Percentiles rank a stretch among this genome's conserved stretches.
These are phyloP conservation scores for Hartigia nigra DNA, from an alignment of 2,888 invertebrate genomes.

Conservation along the genomic window DNA sequence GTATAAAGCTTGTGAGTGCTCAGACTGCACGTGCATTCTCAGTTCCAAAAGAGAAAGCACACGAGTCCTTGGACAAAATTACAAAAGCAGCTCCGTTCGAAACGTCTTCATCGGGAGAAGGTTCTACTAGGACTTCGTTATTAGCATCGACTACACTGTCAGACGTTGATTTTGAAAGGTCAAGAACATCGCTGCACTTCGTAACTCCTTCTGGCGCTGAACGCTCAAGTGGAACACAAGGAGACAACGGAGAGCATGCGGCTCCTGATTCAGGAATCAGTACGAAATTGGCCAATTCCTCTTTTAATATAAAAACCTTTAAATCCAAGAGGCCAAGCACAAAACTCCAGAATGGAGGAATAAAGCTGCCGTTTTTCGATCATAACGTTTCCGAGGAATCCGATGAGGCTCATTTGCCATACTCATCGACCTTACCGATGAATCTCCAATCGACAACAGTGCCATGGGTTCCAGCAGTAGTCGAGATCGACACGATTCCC, in stretches of 20 bases:
- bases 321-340: background rate
- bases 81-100: background rate
- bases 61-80: background rate
- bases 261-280: background rate
- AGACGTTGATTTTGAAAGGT: background rate
- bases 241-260: background rate
- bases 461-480: background rate
- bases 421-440: background rate
- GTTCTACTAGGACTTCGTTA: background rate
- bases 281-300: background rate
- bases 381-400: background rate
- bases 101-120: background rate
- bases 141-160: background rate
- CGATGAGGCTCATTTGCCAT: background rate
- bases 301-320: background rate
- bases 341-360: background rate
- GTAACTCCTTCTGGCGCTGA: background rate
- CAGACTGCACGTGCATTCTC: background rate
- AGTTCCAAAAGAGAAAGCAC: background rate
- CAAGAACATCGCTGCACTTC: background rate
- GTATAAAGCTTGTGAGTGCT: background rate
- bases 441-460: background rate
- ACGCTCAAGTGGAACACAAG: background rate
- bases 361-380: background rate
- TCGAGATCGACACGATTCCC: background rate